These are phyloP conservation scores for Bursaphelenchus mucronatus DNA, from an alignment of 1,140 invertebrate genomes.

Conservation along the genomic window DNA sequence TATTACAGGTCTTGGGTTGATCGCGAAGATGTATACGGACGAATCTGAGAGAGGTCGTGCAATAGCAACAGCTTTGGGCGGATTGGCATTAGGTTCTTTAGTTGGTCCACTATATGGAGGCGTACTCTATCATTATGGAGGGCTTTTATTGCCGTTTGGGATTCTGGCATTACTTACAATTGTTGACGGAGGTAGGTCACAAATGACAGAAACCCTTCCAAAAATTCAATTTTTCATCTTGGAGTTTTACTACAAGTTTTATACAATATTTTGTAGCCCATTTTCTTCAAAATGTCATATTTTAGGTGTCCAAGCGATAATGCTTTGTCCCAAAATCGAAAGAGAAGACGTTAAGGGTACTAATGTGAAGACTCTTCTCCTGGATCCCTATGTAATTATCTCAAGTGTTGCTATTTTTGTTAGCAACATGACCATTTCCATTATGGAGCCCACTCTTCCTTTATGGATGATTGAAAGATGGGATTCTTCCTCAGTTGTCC, in stretches of 20 bases:
- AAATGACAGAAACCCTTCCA: not conserved
- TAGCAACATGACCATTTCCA: slow-evolving; percentile 95
- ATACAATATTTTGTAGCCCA: no score
- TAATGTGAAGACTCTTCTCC: slow-evolving; percentile 78
- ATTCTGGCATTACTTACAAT: slow-evolving; percentile 83
- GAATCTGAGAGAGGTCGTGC: slow-evolving; percentile 92
- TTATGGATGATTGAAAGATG: slow-evolving; percentile 99
- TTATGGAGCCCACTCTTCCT: slow-evolving; percentile 91
- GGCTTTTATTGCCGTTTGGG: slow-evolving; percentile 92
- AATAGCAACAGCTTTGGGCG: slow-evolving; percentile 92
- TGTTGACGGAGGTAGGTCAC: slow-evolving; percentile 80
- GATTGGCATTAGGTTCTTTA: slow-evolving; percentile 82
- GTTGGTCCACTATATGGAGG: slow-evolving; percentile 85
- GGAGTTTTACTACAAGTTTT: no score
- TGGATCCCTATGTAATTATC: slow-evolving; percentile 84
- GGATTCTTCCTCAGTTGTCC: slow-evolving; percentile 82
- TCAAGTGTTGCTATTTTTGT: slow-evolving; percentile 86
- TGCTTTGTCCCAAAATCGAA: slow-evolving; percentile 85
- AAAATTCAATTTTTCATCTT: slow-evolving; percentile 45
- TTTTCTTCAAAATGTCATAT: not conserved
- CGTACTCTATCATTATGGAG: slow-evolving; percentile 92
- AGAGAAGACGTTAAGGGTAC: slow-evolving; percentile 86
- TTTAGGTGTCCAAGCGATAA: slow-evolving; percentile 82
- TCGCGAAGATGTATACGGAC: slow-evolving; percentile 86
- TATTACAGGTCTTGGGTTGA: slow-evolving; percentile 84